Conservation (phyloP, 2,113 vertebrate genomes). For the Sterna hirundo region DNA sequence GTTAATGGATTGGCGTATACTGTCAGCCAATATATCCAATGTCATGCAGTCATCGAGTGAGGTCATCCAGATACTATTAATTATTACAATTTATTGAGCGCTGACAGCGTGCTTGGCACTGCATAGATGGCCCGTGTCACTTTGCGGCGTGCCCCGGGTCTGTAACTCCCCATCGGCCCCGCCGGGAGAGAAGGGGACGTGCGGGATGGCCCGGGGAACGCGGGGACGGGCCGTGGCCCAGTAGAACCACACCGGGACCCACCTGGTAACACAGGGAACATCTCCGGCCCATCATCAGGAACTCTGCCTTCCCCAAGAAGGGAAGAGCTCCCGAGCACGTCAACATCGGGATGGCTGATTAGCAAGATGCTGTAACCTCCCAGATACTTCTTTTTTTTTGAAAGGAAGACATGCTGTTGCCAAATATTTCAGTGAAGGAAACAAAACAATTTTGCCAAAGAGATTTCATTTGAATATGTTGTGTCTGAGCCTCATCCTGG, state of each 20-base stretch:
- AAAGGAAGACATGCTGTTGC: not conserved
- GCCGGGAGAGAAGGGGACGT: rapidly evolving
- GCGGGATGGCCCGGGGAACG: not conserved
- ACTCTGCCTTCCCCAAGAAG: not conserved
- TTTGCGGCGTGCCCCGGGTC: not conserved
- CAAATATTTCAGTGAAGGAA: conserved; percentile 1
- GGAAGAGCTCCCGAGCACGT: not conserved
- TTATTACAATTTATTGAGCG: conserved; percentile 3
- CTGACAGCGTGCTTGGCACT: not conserved
- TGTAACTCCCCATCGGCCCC: not conserved
- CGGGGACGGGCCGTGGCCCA: not conserved
- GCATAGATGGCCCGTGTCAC: not conserved
- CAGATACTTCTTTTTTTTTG: not conserved
- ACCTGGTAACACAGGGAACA: not conserved
- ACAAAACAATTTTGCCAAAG: not conserved
- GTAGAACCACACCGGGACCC: not conserved
- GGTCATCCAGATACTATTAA: not conserved
- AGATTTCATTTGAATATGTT: conserved; percentile 30
- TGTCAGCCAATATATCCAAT: not conserved
- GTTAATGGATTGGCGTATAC: not conserved
- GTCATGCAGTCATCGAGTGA: not conserved
- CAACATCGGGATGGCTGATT: not conserved
- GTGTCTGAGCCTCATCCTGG: conserved; percentile 11
- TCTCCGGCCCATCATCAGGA: not conserved
- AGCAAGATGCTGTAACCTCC: conserved; percentile 8